A percentile compares a stretch with the other conserved stretches of the same genome.
phyloP scores from a whole-genome alignment of 1,140 invertebrate genomes.

The Ceratosolen solmsi region DNA sequence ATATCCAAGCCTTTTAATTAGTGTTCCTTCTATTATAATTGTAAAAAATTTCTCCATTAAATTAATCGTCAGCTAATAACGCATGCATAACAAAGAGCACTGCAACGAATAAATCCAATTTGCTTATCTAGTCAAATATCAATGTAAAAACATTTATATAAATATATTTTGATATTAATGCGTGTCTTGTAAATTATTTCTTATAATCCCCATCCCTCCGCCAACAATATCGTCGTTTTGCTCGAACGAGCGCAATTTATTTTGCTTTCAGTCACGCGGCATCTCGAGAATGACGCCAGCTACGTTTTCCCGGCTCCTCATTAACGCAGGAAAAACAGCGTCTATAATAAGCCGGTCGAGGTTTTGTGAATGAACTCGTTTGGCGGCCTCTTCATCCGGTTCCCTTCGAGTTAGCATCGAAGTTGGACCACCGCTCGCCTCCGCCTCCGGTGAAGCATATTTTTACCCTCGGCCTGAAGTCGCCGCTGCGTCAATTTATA shows the following conservation, averaged over 20 bases:
- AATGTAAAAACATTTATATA: slow-evolving; percentile 1
- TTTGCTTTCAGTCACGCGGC: no score
- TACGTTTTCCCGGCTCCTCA: background rate
- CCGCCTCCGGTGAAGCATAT: slow-evolving; percentile 1
- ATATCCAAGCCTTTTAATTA: background rate
- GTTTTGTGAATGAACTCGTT: slow-evolving; percentile 3
- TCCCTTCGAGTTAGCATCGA: background rate
- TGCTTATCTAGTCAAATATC: background rate
- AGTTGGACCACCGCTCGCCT: background rate
- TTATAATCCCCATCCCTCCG: no score
- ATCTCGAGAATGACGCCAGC: background rate
- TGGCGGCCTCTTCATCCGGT: background rate
- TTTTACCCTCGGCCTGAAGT: slow-evolving; percentile 6
- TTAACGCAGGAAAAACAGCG: background rate
- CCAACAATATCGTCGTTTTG: no score
- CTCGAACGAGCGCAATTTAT: no score
- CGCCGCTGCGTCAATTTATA: slow-evolving; percentile 22
- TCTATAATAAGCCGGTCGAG: slow-evolving; percentile 5
- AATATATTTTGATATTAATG: background rate
- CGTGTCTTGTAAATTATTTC: no score
- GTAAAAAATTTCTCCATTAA: slow-evolving; percentile 9
- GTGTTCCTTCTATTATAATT: background rate
- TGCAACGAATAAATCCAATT: no score
- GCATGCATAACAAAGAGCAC: no score
- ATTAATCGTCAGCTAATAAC: no score